Evolutionary conservation across 2,888 invertebrate genomes (phyloP), one percentile per base, ranked within the genome.

Genomic region (Hemistola chrysoprasaria): DNA sequence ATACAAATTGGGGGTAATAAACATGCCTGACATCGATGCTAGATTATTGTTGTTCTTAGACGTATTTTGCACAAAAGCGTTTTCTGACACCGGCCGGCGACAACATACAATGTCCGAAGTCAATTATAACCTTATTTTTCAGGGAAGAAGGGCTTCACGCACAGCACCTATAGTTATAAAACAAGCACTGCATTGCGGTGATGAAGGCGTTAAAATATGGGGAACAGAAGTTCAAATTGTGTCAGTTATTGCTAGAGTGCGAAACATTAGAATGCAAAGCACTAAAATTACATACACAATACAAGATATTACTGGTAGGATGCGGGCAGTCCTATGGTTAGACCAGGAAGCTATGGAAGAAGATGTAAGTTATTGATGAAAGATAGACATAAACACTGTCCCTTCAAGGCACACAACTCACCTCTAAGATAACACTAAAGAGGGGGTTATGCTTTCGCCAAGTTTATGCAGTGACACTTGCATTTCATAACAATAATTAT

Each of bases 201-300:
- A 87, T 58, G 89, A 90, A 50, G 89, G 89, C 34, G 59, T 90
- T 0, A 88, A 84, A 61, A 87, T 90, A 59, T 89, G 89, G 88
- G 89, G 89, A 11, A 85, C 85, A 8, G 89, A 89, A 45, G 77
- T 89, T 33, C 88, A 88, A 62, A 88, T 90, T 40, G 81, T 86
- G 0, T 78, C 71, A 3, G 59, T 90, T 47, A 78, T 90, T 5
- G 90, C 86, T 11, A 65, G 86, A 32, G 60, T 90, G 1, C 66
- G 73, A 26, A 88, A 85, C 44, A 87, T 90, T 23, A 66, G 79
- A 26, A 71, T 87, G 58, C 89, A 90, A 47, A 90, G 89, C 53
- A 86, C 85, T 1, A 90, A 89, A 66, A 88, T 89, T 10, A 87
- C 86, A 24, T 90, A 90, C 41, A 89, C 85, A 25, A 80, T 90